phyloP scores from a whole-genome alignment of 1,140 invertebrate genomes.

The Ceratosolen fusciceps region DNA sequence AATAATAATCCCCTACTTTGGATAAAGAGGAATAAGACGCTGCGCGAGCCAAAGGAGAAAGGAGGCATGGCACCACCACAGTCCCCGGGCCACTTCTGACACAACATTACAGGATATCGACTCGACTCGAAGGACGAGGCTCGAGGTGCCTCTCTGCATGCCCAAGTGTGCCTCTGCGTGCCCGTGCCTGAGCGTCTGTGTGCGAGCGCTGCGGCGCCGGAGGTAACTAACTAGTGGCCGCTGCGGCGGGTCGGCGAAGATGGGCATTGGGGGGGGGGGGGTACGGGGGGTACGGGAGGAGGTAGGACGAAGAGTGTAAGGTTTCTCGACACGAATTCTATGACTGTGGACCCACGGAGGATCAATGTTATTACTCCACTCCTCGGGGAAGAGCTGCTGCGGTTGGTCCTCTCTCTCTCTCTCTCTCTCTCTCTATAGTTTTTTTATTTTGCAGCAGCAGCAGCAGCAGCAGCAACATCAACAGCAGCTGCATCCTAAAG shows the following conservation, averaged over 20 bases:
- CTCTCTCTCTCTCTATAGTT: too few relatives aligned
- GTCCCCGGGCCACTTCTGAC: constrained; percentile 48
- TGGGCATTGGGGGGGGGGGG: background rate
- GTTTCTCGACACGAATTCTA: constrained; percentile 48
- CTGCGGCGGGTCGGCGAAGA: background rate
- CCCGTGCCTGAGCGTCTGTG: too few relatives aligned
- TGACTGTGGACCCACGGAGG: constrained; percentile 47
- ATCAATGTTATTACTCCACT: constrained; percentile 45
- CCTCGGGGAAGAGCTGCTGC: background rate
- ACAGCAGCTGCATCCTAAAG: constrained; percentile 35
- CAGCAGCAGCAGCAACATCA: too few relatives aligned
- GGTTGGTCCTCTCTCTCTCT: too few relatives aligned
- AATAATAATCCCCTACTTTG: constrained; percentile 15
- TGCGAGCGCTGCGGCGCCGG: too few relatives aligned
- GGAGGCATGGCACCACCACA: constrained; percentile 54
- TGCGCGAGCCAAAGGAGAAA: constrained; percentile 44
- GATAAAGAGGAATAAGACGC: constrained; percentile 41
- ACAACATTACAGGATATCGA: constrained; percentile 29
- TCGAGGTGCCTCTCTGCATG: too few relatives aligned
- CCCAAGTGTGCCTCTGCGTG: too few relatives aligned
- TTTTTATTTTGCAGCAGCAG: too few relatives aligned
- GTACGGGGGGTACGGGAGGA: background rate
- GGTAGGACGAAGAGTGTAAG: too few relatives aligned
- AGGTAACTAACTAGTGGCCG: too few relatives aligned
- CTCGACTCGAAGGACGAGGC: constrained; percentile 40